A percentile compares a stretch with the other conserved stretches of the same genome.
Conservation (phyloP, 2,797 vertebrate genomes). For the Syngnathus rostellatus region DNA sequence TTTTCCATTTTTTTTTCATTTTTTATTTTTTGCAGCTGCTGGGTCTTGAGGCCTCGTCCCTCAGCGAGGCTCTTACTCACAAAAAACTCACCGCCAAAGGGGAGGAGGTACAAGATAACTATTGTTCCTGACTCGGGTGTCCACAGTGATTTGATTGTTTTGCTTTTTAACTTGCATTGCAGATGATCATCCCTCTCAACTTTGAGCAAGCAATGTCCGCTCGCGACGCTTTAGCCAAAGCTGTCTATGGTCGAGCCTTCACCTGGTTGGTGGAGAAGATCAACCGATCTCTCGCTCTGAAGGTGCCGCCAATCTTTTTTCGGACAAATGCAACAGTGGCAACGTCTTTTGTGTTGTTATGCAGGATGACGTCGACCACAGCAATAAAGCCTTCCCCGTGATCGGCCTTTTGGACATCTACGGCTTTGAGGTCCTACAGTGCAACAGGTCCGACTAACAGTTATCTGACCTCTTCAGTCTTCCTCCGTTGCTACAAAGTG, state of each 20-base stretch:
- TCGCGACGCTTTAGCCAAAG: slow-evolving; percentile 86
- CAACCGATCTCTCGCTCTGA: slow-evolving; percentile 82
- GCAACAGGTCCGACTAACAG: slow-evolving; percentile 78
- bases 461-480: neutral
- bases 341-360: neutral
- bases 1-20: too few relatives aligned
- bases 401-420: slow-evolving; percentile 95
- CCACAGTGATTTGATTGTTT: neutral
- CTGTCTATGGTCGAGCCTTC: slow-evolving; percentile 87
- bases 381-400: slow-evolving; percentile 78
- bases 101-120: slow-evolving; percentile 77
- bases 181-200: slow-evolving; percentile 89
- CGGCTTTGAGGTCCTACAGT: slow-evolving; percentile 94
- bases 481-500: neutral
- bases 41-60: slow-evolving; percentile 73
- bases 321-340: neutral
- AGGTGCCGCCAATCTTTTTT: slow-evolving; percentile 62
- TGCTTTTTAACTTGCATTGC: slow-evolving; percentile 13
- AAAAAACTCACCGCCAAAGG: slow-evolving; percentile 96
- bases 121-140: neutral
- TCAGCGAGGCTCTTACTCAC: slow-evolving; percentile 85
- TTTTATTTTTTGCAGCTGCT: slow-evolving; percentile 73
- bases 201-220: slow-evolving; percentile 89
- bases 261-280: slow-evolving; percentile 93
- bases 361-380: slow-evolving; percentile 81